Conservation (phyloP, 1,140 invertebrate species). For the Drosophila carrolli region DNA sequence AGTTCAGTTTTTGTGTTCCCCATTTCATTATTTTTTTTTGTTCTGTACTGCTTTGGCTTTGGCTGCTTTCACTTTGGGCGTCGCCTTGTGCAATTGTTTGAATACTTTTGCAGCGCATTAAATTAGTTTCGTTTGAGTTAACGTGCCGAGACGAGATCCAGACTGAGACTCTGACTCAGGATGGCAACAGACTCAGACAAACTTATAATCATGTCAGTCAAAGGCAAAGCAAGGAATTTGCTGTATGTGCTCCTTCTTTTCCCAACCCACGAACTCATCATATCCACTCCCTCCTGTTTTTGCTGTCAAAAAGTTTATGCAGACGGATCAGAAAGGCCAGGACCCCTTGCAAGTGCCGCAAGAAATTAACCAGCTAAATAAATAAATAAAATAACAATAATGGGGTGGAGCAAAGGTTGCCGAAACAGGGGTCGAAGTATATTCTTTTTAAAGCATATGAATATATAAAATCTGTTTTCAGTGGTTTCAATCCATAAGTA, state of each 20-base stretch:
- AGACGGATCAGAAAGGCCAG: slow-evolving; percentile 27
- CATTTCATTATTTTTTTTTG: slow-evolving; percentile 10
- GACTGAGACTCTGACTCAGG: slow-evolving; percentile 30
- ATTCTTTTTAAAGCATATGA: neutral
- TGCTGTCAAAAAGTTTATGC: slow-evolving; percentile 48
- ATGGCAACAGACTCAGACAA: slow-evolving; percentile 55
- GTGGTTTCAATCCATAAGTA: neutral
- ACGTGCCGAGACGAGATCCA: slow-evolving; percentile 66
- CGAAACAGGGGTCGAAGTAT: neutral
- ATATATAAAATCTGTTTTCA: neutral
- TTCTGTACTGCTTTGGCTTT: slow-evolving; percentile 29
- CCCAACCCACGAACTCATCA: neutral
- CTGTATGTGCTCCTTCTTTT: slow-evolving; percentile 20
- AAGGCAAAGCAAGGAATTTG: slow-evolving; percentile 69
- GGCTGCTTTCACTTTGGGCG: slow-evolving; percentile 75
- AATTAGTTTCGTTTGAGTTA: slow-evolving; percentile 84
- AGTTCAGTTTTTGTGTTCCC: slow-evolving; percentile 40
- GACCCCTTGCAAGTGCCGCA: slow-evolving; percentile 29
- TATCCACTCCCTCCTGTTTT: neutral
- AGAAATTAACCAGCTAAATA: slow-evolving; percentile 47
- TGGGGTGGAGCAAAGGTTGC: neutral
- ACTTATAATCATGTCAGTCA: slow-evolving; percentile 83
- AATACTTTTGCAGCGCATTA: slow-evolving; percentile 83
- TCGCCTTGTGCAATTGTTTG: slow-evolving; percentile 83
- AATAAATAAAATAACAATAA: slow-evolving; percentile 32